Percentiles rank a stretch among this genome's conserved stretches.
phyloP scores from a whole-genome alignment of 2,113 vertebrate species.

The Scopus umbretta region DNA sequence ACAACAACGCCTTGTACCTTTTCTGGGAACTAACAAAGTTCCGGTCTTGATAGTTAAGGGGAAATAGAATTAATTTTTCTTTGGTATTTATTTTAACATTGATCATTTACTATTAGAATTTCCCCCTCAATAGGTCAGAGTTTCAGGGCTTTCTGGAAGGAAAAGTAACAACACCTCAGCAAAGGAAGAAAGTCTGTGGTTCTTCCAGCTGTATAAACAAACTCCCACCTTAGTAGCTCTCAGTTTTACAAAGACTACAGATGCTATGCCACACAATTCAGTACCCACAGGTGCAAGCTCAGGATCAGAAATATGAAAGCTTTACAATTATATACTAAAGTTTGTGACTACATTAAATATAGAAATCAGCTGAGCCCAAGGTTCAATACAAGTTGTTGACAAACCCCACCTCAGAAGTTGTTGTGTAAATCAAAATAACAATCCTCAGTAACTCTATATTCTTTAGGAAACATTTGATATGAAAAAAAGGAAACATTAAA shows the following conservation, averaged over 20 bases:
- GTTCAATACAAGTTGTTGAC: not conserved
- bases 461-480: not conserved
- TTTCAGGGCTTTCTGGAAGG: not conserved
- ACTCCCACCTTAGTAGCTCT: not conserved
- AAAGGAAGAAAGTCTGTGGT: not conserved
- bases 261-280: not conserved
- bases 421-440: not conserved
- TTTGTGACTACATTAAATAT: not conserved
- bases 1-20: not conserved
- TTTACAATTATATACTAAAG: not conserved
- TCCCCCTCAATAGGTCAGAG: not conserved
- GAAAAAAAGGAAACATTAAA: not conserved
- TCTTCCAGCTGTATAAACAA: not conserved
- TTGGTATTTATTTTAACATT: not conserved
- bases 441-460: not conserved
- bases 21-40: not conserved
- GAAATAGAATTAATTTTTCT: not conserved
- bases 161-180: not conserved
- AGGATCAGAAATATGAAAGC: not conserved
- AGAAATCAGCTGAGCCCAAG: not conserved
- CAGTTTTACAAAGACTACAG: not conserved
- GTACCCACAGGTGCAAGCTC: not conserved
- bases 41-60: not conserved
- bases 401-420: not conserved
- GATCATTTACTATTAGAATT: not conserved